Base-by-base conservation (phyloP, 2,888 invertebrate genomes). In the Pristionchus mayeri region DNA sequence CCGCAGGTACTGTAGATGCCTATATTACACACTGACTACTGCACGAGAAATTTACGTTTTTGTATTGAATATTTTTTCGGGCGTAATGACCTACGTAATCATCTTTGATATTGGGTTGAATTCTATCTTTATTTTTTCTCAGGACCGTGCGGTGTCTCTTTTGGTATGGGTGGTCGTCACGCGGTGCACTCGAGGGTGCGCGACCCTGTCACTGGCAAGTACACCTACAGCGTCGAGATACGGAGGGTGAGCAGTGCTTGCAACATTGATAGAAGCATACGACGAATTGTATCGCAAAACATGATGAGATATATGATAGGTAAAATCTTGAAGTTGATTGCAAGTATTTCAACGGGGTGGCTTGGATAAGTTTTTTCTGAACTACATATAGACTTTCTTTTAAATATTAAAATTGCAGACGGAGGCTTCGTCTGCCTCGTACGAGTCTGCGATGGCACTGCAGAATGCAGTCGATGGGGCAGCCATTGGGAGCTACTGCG, bases 141-240 rank as follows among this genome's bases (percentile, higher is more conserved):
- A 80, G 80, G 80, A 34, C 40, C 80, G 0, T 82, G 82, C n/a
- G 84, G 84, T 52, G 52, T 44, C n/a, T 84, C 84, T n/a, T 84
- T 71, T 52, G 48, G 34, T 2, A 75, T 84, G 71, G 84, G 84
- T 27, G 71, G 84, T 9, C 50, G 84, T 13, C 84, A 84, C 54
- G 84, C 44, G 34, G 75, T 75, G 13, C 84, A 84, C 54, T 71
- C 63, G 82, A 27, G 63, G n/a, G 67, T n/a, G 34, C 30, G 82
- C 16, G 82, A 82, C 48, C 44, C 40, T 16, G 50, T 27, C 21
- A 82, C 82, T 3, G 82, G 82, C 48, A 60, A 67, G 67, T 67
- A 63, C 82, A 16, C 67, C 18, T 82, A 82, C 34, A 16, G n/a
- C 4, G 82, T 82, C 0, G 82, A 82, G 67, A 82, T 82, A 24